Base-by-base conservation (phyloP, 2,113 vertebrate species). In the Cynopterus brachyotis region DNA sequence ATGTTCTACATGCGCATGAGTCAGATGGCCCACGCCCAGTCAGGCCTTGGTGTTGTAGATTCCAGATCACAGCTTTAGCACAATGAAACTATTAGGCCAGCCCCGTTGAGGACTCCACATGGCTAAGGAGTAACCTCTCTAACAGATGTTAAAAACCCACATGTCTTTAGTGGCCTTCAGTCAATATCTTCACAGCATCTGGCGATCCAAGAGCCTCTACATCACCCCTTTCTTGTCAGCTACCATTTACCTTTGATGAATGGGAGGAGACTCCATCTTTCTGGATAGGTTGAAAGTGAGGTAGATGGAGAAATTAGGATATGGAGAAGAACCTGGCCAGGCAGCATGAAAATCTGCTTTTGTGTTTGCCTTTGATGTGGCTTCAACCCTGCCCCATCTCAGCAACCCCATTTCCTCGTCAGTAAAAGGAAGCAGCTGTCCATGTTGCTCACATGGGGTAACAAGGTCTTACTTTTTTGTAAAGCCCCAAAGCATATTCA, bases 271-370 rank as follows among this genome's bases (percentile, higher is more conserved):
- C 35, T 42, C 30, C 8, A 17, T 66, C 9, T 85, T 42, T 11
- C 42, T 66, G 35, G 42, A n/a, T 78, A 78, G 90, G 94, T 89
- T 37, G 20, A 35, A 83, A 50, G 40, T 73, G 20, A 24, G 28
- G 35, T 55, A 83, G n/a, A 92, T 30, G 26, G 93, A 94, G 83
- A 96, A 85, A 85, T 9, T 55, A 30, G 84, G 22, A 92, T 55
- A 57, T 7, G 30, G 47, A 70, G n/a, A 57, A 93, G 75, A 78
- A 66, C 24, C 22, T 83, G n/a, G 37, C 55, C 73, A 95, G 92
- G 69, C 70, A 78, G 32, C 35, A 67, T 12, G 69, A 20, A 92
- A 86, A 87, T 35, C 57, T 45, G 66, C 55, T 76, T 50, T 78
- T 30, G 0, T 50, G 3, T n/a, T 89, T 28, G 35, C n/a, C 42